A percentile compares a stretch with the other conserved stretches of the same genome.
Conservation (phyloP, 2,888 invertebrate species). For the Eupeodes latifasciatus region DNA sequence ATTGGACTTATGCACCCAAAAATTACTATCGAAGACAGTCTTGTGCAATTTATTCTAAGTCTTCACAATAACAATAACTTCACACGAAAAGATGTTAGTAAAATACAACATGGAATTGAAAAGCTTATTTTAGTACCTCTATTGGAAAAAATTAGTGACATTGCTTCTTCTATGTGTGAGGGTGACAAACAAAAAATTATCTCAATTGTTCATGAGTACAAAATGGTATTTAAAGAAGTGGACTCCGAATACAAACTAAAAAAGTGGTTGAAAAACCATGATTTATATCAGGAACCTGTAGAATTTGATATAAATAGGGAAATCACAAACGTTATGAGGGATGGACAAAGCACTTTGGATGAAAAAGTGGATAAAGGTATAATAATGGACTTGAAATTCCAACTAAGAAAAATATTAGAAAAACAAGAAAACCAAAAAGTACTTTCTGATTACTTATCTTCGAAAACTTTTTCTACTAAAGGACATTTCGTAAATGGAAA, state of each 20-base stretch:
- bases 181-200: slow-evolving; percentile 7
- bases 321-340: slow-evolving; percentile 10
- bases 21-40: neutral
- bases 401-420: slow-evolving; percentile 49
- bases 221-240: too few relatives aligned
- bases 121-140: slow-evolving; percentile 32
- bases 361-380: slow-evolving; percentile 49
- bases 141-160: neutral
- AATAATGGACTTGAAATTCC: slow-evolving; percentile 37
- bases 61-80: slow-evolving; percentile 37
- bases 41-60: slow-evolving; percentile 14
- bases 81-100: slow-evolving; percentile 40
- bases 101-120: slow-evolving; percentile 22
- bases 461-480: slow-evolving; percentile 8
- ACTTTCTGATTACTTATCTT: slow-evolving; percentile 10
- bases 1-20: neutral
- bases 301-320: slow-evolving; percentile 43
- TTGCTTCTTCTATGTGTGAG: slow-evolving; percentile 17
- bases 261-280: slow-evolving; percentile 28
- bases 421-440: slow-evolving; percentile 27
- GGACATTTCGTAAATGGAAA: slow-evolving; percentile 1
- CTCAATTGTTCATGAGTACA: neutral
- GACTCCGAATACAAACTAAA: slow-evolving; percentile 28
- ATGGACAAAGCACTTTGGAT: neutral
- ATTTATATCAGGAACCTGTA: neutral